These are phyloP conservation scores for Muscicapa striata DNA, from an alignment of 2,797 vertebrate genomes.

Conservation along the genomic window DNA sequence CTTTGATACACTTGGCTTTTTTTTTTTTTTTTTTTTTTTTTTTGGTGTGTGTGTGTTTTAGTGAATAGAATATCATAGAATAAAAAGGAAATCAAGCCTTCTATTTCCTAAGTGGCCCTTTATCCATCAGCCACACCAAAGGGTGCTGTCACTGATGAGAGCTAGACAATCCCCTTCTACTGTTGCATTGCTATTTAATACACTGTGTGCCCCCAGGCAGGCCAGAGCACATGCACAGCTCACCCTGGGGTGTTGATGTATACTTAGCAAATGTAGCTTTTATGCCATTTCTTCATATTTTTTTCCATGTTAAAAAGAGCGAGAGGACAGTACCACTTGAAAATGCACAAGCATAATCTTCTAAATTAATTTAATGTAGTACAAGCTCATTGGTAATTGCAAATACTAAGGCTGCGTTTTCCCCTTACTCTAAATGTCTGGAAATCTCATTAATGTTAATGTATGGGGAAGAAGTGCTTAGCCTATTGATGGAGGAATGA, in stretches of 20 bases:
- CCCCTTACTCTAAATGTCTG: not conserved
- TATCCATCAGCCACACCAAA: not conserved
- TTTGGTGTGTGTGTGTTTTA: not conserved
- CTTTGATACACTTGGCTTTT: not conserved
- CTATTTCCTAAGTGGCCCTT: not conserved
- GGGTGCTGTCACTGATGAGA: not conserved
- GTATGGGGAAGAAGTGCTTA: slow-evolving; percentile 1
- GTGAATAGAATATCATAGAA: not conserved
- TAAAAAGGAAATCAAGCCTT: not conserved
- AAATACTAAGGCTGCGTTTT: not conserved
- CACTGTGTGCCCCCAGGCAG: not conserved
- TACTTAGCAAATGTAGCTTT: not conserved
- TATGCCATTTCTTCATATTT: not conserved
- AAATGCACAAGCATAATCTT: not conserved
- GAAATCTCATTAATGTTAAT: slow-evolving; percentile 52
- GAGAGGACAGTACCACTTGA: slow-evolving; percentile 2
- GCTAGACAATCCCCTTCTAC: not conserved
- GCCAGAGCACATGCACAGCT: not conserved
- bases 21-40: not conserved
- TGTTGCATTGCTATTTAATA: not conserved
- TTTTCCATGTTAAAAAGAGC: not conserved
- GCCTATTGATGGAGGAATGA: slow-evolving; percentile 24
- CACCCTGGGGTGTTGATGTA: not conserved
- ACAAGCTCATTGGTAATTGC: slow-evolving; percentile 16
- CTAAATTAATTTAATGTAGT: not conserved